A percentile compares a stretch with the other conserved stretches of the same genome.
These are phyloP conservation scores for Potamilus streckersoni DNA, from an alignment of 1,140 invertebrate species.

Conservation along the genomic window DNA sequence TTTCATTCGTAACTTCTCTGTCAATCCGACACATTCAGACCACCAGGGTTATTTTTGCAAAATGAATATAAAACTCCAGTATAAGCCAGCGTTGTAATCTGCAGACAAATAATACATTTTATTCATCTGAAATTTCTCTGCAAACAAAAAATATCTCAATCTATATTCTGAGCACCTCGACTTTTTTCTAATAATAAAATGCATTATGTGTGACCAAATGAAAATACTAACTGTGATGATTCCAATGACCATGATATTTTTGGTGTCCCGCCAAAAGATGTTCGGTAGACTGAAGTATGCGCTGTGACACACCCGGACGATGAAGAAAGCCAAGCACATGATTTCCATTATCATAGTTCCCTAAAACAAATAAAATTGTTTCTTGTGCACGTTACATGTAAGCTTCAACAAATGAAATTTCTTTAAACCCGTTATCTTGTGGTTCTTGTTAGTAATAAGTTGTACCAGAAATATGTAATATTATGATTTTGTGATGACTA, in stretches of 20 bases:
- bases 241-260: slow-evolving; percentile 67
- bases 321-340: slow-evolving; percentile 63
- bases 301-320: slow-evolving; percentile 65
- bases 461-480: not conserved
- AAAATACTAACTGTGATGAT: slow-evolving; percentile 61
- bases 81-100: too few relatives aligned
- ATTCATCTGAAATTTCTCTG: too few relatives aligned
- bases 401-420: not conserved
- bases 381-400: not conserved
- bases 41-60: too few relatives aligned
- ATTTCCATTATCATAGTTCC: slow-evolving; percentile 67
- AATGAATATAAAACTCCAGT: too few relatives aligned
- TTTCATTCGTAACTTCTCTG: too few relatives aligned
- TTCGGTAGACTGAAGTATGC: slow-evolving; percentile 58
- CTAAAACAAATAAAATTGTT: slow-evolving; percentile 41
- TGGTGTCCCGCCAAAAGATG: slow-evolving; percentile 69
- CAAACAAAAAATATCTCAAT: too few relatives aligned
- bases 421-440: not conserved
- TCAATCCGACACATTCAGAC: too few relatives aligned
- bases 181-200: too few relatives aligned
- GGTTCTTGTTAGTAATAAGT: not conserved
- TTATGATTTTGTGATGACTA: not conserved
- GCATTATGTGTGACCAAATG: too few relatives aligned
- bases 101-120: too few relatives aligned
- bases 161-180: too few relatives aligned